A percentile compares a stretch with the other conserved stretches of the same genome.
Conservation (phyloP, 2,113 vertebrate genomes). For the Istiophorus platypterus region DNA sequence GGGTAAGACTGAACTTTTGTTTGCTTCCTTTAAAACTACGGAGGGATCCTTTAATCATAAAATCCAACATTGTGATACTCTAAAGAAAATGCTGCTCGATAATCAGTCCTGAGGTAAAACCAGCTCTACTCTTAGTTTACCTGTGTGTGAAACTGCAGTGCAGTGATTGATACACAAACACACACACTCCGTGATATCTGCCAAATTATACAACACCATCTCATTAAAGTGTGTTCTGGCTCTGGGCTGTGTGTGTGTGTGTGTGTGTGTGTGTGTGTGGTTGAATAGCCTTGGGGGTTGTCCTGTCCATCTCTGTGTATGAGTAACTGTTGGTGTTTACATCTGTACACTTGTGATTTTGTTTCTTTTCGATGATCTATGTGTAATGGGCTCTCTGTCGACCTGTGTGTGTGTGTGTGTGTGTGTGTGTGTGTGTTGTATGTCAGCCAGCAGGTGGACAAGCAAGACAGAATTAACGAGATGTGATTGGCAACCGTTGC, state of each 20-base stretch:
- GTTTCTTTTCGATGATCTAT: neutral
- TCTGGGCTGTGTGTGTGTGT: too few species aligned
- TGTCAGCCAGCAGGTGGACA: constrained; percentile 20
- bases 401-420: constrained; percentile 1
- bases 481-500: constrained; percentile 33
- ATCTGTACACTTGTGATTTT: neutral
- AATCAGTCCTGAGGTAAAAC: too few species aligned
- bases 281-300: neutral
- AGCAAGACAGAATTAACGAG: constrained; percentile 22
- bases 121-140: neutral
- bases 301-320: neutral
- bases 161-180: too few species aligned
- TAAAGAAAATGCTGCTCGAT: neutral
- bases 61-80: neutral
- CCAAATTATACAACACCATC: constrained; percentile 24
- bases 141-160: too few species aligned
- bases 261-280: neutral
- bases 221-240: constrained; percentile 13
- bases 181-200: constrained; percentile 2
- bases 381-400: neutral
- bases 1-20: too few species aligned
- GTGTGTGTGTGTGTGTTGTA: constrained; percentile 13
- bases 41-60: neutral
- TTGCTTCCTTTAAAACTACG: too few species aligned
- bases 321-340: neutral